Percentiles rank a stretch among this genome's conserved stretches.
These are phyloP conservation scores for Alligator sinensis DNA, from an alignment of 2,113 vertebrate genomes.

Conservation along the genomic window DNA sequence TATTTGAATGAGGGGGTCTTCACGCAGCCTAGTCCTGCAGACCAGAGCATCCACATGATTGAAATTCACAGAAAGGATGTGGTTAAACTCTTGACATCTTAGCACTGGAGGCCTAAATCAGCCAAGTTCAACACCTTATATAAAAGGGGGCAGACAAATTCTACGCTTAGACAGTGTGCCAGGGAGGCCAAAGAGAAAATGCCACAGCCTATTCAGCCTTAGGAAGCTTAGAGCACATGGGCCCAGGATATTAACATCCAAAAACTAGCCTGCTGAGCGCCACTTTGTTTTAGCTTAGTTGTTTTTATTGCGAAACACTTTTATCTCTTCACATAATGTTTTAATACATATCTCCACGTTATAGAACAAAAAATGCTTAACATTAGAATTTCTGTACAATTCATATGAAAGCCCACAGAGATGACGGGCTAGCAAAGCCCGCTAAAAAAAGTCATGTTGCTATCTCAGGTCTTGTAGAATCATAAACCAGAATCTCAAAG, in stretches of 20 bases:
- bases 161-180: background rate
- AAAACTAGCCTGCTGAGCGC: fast-evolving
- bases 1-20: background rate
- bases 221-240: background rate
- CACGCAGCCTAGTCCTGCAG: background rate
- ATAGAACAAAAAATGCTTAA: background rate
- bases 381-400: background rate
- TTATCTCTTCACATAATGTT: no score
- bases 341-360: background rate
- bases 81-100: background rate
- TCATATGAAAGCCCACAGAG: constrained; percentile 1
- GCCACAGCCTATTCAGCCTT: background rate
- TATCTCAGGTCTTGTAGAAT: background rate
- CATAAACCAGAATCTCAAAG: background rate
- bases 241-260: background rate
- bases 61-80: background rate
- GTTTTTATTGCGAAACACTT: constrained; percentile 5
- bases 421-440: background rate
- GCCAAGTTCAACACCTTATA: background rate
- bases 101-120: background rate
- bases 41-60: fast-evolving
- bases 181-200: background rate
- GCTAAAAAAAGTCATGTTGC: background rate
- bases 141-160: background rate
- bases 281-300: background rate